Base-by-base conservation (phyloP, 2,797 vertebrate genomes). In the Epinephelus malabaricus region DNA sequence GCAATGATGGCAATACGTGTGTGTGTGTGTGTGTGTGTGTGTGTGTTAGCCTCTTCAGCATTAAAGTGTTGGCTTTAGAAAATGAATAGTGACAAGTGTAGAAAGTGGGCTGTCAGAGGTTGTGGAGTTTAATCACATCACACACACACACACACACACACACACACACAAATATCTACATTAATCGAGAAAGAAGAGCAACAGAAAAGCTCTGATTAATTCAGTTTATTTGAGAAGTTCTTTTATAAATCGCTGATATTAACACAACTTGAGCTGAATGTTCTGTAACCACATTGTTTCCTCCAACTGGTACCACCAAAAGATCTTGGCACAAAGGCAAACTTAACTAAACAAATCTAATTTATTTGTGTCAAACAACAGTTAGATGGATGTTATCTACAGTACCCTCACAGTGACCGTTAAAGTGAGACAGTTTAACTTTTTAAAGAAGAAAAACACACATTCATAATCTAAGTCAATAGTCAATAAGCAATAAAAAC, bases 71-170 rank as follows among this genome's bases (percentile, higher is more conserved):
- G 69, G 11, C 8, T 76, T 64, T 49, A 55, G 34, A 58, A 83
- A 88, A 89, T 83, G 62, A 87, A 74, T 67, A n/a, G 53, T 88
- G 90, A 89, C 84, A 86, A 78, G 85, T 85, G 73, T 72, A 81
- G 72, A 87, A 64, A 81, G 79, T 50, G 69, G 47, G 15, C 53
- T 54, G 69, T 90, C 83, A 71, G 63, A 81, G 43, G 63, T 80
- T 47, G 63, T 76, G 62, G 43, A 6, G 67, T 70, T 81, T 58
- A 79, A 84, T 81, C 64, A 51, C 49, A 70, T 82, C 82, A 80
- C 51, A 58, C 60, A 8, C 23, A 23, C 34, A 34, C 34, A 76
- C 18, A 73, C 34, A 34, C 34, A 76, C 60, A 8, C 23, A 23
- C 34, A 8, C 23, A 23, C 34, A 34, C 34, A 76, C 18, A 73